Conservation (phyloP, 2,888 invertebrate genomes). For the Lutraria lutraria region DNA sequence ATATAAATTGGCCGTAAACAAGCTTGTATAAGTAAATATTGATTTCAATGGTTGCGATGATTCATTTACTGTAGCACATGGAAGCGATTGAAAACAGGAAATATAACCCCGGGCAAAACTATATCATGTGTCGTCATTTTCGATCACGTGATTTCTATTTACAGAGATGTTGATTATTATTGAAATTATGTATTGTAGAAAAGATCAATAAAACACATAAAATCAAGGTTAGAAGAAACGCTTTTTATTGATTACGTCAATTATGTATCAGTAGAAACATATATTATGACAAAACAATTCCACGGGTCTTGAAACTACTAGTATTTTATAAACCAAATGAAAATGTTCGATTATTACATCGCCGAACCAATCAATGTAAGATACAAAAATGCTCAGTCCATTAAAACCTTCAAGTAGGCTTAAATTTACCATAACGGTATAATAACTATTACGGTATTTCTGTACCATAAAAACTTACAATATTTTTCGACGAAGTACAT, state of each 20-base stretch:
- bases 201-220: background rate
- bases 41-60: background rate
- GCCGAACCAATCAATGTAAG: too few relatives aligned
- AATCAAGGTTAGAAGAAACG: background rate
- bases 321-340: too few relatives aligned
- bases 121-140: background rate
- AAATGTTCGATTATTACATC: too few relatives aligned
- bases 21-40: background rate
- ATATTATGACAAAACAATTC: too few relatives aligned
- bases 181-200: background rate
- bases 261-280: background rate
- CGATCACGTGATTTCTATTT: background rate
- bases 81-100: background rate
- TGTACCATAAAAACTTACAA: too few relatives aligned
- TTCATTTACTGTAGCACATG: background rate
- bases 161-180: background rate
- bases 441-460: too few relatives aligned
- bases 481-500: too few relatives aligned
- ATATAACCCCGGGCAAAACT: background rate
- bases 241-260: background rate
- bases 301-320: too few relatives aligned
- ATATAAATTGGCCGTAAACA: background rate
- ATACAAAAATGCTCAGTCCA: too few relatives aligned
- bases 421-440: too few relatives aligned
- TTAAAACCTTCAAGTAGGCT: too few relatives aligned